Conservation (phyloP, 2,113 vertebrate species). For the Siphamia tubifer region DNA sequence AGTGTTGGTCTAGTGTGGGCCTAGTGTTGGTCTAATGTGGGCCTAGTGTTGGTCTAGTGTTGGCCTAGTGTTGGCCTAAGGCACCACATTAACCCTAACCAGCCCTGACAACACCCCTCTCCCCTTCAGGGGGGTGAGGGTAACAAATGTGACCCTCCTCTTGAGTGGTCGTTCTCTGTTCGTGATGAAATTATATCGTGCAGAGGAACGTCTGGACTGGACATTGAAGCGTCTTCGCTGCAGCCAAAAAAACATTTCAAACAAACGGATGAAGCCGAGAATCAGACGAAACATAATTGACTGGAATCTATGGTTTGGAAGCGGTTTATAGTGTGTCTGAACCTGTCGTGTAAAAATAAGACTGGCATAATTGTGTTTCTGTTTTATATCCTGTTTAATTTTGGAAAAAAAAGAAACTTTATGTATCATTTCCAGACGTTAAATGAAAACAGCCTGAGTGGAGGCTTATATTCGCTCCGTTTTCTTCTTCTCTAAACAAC, state of each 20-base stretch:
- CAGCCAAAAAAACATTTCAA: conserved; percentile 20
- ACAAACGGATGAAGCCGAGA: conserved; percentile 8
- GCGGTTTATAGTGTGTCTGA: conserved; percentile 10
- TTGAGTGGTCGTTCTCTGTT: neutral
- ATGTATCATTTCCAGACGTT: conserved; percentile 36
- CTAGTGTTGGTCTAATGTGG: too few species aligned
- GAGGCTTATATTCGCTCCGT: conserved; percentile 52
- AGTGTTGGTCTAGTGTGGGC: too few species aligned
- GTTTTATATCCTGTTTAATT: conserved; percentile 43
- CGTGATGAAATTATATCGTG: neutral
- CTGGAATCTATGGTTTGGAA: conserved; percentile 35
- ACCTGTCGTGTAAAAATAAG: conserved; percentile 40
- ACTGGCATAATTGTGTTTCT: conserved; percentile 35
- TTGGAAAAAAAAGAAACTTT: neutral
- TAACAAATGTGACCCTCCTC: too few species aligned
- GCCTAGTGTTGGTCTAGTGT: too few species aligned
- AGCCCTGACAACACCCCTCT: too few species aligned
- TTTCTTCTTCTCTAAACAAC: conserved; percentile 57
- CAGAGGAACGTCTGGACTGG: conserved; percentile 6
- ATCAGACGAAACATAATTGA: conserved; percentile 25
- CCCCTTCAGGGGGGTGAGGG: too few species aligned
- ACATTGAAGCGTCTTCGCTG: neutral
- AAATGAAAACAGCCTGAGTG: conserved; percentile 56
- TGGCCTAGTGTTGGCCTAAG: too few species aligned
- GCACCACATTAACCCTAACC: too few species aligned